phyloP scores from a whole-genome alignment of 2,888 invertebrate species.

The Scaptomyza polygonia region DNA sequence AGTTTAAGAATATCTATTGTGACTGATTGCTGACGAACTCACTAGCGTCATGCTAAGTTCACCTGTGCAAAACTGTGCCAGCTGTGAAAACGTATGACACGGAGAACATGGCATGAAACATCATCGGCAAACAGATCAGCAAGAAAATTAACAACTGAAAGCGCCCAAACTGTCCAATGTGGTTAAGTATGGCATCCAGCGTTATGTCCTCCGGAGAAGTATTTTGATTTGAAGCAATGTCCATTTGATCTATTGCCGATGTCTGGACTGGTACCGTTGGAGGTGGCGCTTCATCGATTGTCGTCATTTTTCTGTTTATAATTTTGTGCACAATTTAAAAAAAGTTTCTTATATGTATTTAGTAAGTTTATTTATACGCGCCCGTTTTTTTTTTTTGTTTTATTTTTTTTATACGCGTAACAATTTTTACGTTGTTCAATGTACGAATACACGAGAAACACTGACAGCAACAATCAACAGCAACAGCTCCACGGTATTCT shows the following conservation, averaged over 20 bases:
- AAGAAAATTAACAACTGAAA: slow-evolving; percentile 87
- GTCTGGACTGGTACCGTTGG: slow-evolving; percentile 8
- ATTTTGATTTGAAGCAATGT: background rate
- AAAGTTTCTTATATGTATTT: slow-evolving; percentile 26
- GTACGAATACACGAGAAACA: slow-evolving; percentile 53
- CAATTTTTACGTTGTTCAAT: slow-evolving; percentile 62
- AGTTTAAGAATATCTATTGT: slow-evolving; percentile 19
- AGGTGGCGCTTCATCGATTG: slow-evolving; percentile 30
- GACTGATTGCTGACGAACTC: slow-evolving; percentile 8
- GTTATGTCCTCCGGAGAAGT: slow-evolving; percentile 68
- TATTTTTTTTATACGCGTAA: slow-evolving; percentile 55
- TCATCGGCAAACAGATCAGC: slow-evolving; percentile 87
- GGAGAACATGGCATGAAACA: slow-evolving; percentile 88
- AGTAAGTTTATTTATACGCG: slow-evolving; percentile 68
- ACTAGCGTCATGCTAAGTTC: slow-evolving; percentile 50
- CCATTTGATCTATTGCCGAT: slow-evolving; percentile 8
- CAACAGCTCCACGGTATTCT: slow-evolving; percentile 11
- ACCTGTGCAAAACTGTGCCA: slow-evolving; percentile 89
- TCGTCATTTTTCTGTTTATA: slow-evolving; percentile 46
- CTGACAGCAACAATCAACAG: slow-evolving; percentile 45
- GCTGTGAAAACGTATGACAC: slow-evolving; percentile 90
- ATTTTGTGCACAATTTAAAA: slow-evolving; percentile 38
- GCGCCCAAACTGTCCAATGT: slow-evolving; percentile 87
- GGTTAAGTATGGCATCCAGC: slow-evolving; percentile 78
- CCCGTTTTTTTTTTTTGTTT: slow-evolving; percentile 26